Base-by-base conservation (phyloP, 2,113 vertebrate genomes). In the Glareola pratincola region DNA sequence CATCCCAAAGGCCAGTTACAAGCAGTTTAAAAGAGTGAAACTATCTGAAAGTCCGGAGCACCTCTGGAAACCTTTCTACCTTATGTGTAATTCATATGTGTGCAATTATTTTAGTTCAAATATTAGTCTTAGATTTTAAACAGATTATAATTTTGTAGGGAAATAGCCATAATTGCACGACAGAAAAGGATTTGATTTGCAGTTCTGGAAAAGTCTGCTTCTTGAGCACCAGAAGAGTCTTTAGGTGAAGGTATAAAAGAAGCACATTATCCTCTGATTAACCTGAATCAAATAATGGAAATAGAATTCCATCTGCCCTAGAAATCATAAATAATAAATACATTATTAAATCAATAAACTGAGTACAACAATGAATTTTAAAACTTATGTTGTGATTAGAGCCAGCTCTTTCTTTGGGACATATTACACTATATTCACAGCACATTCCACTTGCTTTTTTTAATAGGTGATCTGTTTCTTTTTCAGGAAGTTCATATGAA, bases 401-500 rank as follows among this genome's bases (percentile, higher is more conserved):
- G 74, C 71, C 95, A 96, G 93, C 54, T 88, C 89, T 88, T 94
- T 97, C 91, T 91, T 96, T 91, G 94, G 81, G 89, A 94, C 14
- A 4, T 66, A 92, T 91, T 93, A 93, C 92, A 94, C 60, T 81
- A 34, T 63, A 91, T 87, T 96, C 88, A 62, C 84, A 95, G 89
- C 62, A 92, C 84, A 89, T 95, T 96, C 85, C 92, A 82, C 71
- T 82, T 92, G 78, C 15, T 51, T 72, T 94, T 83, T 96, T 94
- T 77, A 92, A 92, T 94, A 88, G 94, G 97, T 94, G 93, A 95
- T 96, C 96, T 97, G 96, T 92, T 97, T 97, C 96, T 90, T 90
- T 97, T 97, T 96, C 92, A 96, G 96, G 95, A 97, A 96, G 93
- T 97, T 96, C 94, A 88, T 48, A 50, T 45, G 90, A 97, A 97